Evolutionary conservation across 2,888 invertebrate species (phyloP).

Genomic region (Linyphia triangularis): DNA sequence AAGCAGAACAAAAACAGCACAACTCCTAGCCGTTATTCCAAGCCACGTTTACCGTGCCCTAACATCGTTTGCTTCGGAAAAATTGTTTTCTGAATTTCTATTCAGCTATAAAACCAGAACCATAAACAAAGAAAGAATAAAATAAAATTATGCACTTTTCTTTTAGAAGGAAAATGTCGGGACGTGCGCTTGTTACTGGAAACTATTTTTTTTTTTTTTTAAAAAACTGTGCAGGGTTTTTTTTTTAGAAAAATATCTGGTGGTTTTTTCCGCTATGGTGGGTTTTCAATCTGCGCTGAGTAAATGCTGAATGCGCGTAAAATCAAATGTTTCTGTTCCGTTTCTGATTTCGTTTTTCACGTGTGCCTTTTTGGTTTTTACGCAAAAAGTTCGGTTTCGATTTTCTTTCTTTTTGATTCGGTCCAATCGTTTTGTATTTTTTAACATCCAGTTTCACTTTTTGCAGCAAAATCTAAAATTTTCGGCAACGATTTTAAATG

Average conservation of each 20-base stretch:
- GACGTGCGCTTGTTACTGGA: not conserved
- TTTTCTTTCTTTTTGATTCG: too few species aligned
- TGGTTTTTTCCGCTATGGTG: not conserved
- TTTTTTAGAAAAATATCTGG: not conserved
- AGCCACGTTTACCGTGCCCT: not conserved
- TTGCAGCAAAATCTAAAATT: too few species aligned
- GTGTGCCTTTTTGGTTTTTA: not conserved
- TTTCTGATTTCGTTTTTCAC: not conserved
- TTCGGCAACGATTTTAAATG: too few species aligned
- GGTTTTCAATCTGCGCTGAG: not conserved
- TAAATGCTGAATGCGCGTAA: not conserved
- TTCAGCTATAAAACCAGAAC: not conserved
- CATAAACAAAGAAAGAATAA: not conserved
- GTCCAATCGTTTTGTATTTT: too few species aligned
- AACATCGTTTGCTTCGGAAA: not conserved
- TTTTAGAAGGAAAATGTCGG: not conserved
- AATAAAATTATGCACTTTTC: constrained; percentile 3
- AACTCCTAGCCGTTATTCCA: not conserved
- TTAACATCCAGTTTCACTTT: too few species aligned
- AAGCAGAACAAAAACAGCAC: not conserved
- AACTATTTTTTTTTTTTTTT: not conserved
- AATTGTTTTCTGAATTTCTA: not conserved
- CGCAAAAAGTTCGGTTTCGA: too few species aligned
- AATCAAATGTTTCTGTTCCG: not conserved
- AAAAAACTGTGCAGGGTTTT: not conserved